Evolutionary conservation across 2,888 invertebrate genomes (phyloP), one percentile per base, ranked within the genome.

Genomic region (Drosophila acutilabella): DNA sequence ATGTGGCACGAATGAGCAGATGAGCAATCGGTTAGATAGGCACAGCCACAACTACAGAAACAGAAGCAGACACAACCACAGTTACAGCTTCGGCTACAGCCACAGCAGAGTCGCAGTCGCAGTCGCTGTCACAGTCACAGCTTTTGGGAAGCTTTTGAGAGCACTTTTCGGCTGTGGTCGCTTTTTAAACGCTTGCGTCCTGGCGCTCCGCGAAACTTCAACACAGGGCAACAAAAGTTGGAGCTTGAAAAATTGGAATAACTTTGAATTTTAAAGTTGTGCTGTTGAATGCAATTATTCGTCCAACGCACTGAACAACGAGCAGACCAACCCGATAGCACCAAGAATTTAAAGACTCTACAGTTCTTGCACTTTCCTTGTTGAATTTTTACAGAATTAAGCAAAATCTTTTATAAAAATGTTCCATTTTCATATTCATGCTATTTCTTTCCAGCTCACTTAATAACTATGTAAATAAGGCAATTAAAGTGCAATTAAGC

Each of bases 1-100:
- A 71, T 77, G 79, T 81, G 77, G 51, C 72, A 84, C 84, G 81
- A 77, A 64, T 74, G 74, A 75, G 76, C 53, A 53, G 75, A 65
- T 65, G 71, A 48, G 52, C 36, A 56, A 26, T 58, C 56, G 42
- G 38, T 52, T 30, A 58, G 45, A 44, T 59, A 74, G 38, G 1
- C 52, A 11, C 50, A 59, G 52, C 23, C 45, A 44, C 41, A 50
- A 10, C 7, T 16, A 18, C 42, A 20, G 38, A 6, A 33, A 16
- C 33, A 18, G 8, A 8, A 7, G 50, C 50, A 20, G 60, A 60
- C 23, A 40, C 30, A 48, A 10, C 11, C 20, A n/a, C 41, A 40
- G 52, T 13, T 36, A 36, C 36, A 36, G 36, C 5, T 36, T 30
- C 30, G 30, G 30, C 0, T 36, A 36, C 13, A 36, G 36, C 5